A percentile compares a stretch with the other conserved stretches of the same genome.
Conservation (phyloP, 2,113 vertebrate genomes). For the Carassius auratus region DNA sequence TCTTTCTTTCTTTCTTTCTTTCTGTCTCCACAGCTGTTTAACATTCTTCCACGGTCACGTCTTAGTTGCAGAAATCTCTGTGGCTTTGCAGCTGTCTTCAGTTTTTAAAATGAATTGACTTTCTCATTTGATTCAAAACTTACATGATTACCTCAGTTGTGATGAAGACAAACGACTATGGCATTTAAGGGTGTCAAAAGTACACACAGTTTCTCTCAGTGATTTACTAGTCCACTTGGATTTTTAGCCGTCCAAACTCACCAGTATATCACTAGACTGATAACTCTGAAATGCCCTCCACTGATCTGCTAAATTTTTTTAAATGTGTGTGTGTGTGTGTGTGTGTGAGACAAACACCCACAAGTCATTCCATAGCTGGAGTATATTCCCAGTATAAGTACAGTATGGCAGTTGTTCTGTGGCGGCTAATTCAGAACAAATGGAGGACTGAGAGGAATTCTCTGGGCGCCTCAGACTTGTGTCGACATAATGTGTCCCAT, state of each 20-base stretch:
- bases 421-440: conserved; percentile 52
- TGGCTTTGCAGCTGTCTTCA: conserved; percentile 58
- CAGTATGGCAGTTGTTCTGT: conserved; percentile 7
- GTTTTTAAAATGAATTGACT: conserved; percentile 42
- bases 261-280: neutral
- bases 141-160: conserved; percentile 9
- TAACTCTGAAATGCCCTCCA: neutral
- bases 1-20: neutral
- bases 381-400: conserved; percentile 7
- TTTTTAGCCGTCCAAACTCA: neutral
- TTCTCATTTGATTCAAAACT: conserved; percentile 22
- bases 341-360: neutral
- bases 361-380: neutral
- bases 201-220: neutral
- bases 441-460: conserved; percentile 36
- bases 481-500: conserved; percentile 31
- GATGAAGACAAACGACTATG: neutral
- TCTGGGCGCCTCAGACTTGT: neutral
- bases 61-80: conserved; percentile 41
- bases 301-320: neutral
- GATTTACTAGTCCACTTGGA: conserved; percentile 11
- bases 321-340: neutral
- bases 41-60: conserved; percentile 53
- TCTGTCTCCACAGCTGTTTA: conserved; percentile 60
- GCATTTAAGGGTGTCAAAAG: conserved; percentile 13